A percentile compares a stretch with the other conserved stretches of the same genome.
phyloP scores from a whole-genome alignment of 2,888 invertebrate genomes.

The Meteorus cinctellus region DNA sequence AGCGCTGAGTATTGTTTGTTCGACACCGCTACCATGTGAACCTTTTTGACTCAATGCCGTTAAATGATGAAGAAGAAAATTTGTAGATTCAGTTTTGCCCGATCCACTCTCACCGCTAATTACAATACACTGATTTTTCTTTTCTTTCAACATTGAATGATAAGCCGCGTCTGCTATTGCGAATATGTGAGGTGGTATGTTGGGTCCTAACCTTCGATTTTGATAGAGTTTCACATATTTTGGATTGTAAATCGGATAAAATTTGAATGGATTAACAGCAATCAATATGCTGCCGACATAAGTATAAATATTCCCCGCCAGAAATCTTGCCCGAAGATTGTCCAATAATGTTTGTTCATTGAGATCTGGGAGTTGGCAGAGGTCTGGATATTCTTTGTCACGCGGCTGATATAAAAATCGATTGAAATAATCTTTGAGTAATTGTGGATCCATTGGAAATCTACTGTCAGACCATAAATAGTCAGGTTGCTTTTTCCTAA shows the following conservation, averaged over 20 bases:
- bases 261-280: conserved; percentile 94
- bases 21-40: conserved; percentile 94
- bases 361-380: conserved; percentile 95
- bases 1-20: conserved; percentile 96
- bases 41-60: conserved; percentile 96
- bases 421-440: conserved; percentile 93
- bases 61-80: conserved; percentile 94
- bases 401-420: conserved; percentile 93
- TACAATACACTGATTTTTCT: conserved; percentile 94
- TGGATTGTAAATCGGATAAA: conserved; percentile 98
- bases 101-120: conserved; percentile 96
- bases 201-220: conserved; percentile 91
- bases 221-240: conserved; percentile 97
- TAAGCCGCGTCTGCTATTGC: conserved; percentile 96
- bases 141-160: conserved; percentile 93
- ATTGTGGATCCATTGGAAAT: conserved; percentile 91
- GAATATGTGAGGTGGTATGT: conserved; percentile 96
- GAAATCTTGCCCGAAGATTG: conserved; percentile 91
- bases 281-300: conserved; percentile 97
- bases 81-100: conserved; percentile 98
- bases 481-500: conserved; percentile 89
- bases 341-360: conserved; percentile 95
- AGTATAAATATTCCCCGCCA: conserved; percentile 95
- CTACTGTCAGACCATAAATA: conserved; percentile 88
- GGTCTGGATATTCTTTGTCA: conserved; percentile 95